Evolutionary conservation across 2,888 invertebrate species (phyloP).

Genomic region (Cheilosia scutellata): DNA sequence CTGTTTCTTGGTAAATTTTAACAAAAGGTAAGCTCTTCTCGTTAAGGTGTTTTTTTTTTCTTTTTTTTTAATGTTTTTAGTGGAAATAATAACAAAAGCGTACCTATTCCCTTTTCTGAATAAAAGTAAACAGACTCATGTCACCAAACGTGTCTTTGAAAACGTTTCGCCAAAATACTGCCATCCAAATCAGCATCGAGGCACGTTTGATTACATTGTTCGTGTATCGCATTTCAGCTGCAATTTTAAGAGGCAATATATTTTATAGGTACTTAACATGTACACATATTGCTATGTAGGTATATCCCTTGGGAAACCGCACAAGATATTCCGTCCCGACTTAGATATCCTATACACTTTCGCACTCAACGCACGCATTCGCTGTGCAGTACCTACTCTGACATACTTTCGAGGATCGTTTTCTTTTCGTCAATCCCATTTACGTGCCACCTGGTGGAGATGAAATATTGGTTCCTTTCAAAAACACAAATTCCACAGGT

Average conservation of each 20-base stretch:
- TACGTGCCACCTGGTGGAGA: slow-evolving; percentile 34
- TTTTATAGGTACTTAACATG: background rate
- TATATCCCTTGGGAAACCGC: slow-evolving; percentile 61
- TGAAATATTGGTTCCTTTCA: slow-evolving; percentile 52
- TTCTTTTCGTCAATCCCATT: slow-evolving; percentile 46
- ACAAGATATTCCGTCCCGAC: slow-evolving; percentile 63
- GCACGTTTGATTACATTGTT: slow-evolving; percentile 52
- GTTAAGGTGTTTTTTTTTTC: background rate
- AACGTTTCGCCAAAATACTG: slow-evolving; percentile 28
- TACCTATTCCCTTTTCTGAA: slow-evolving; percentile 14
- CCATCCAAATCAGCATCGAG: slow-evolving; percentile 23
- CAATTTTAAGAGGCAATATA: background rate
- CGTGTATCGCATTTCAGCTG: slow-evolving; percentile 40
- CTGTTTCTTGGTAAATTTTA: slow-evolving; percentile 4
- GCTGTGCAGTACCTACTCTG: slow-evolving; percentile 26
- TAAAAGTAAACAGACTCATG: slow-evolving; percentile 1
- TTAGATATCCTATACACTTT: slow-evolving; percentile 48
- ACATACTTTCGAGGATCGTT: slow-evolving; percentile 69
- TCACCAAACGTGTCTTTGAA: slow-evolving; percentile 25
- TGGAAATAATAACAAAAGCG: slow-evolving; percentile 1
- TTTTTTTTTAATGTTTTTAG: background rate
- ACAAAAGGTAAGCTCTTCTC: slow-evolving; percentile 48
- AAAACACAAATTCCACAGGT: slow-evolving; percentile 63
- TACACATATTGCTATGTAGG: slow-evolving; percentile 13
- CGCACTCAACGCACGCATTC: slow-evolving; percentile 42